phyloP scores from a whole-genome alignment of 2,113 vertebrate species.

The Oncorhynchus masou region DNA sequence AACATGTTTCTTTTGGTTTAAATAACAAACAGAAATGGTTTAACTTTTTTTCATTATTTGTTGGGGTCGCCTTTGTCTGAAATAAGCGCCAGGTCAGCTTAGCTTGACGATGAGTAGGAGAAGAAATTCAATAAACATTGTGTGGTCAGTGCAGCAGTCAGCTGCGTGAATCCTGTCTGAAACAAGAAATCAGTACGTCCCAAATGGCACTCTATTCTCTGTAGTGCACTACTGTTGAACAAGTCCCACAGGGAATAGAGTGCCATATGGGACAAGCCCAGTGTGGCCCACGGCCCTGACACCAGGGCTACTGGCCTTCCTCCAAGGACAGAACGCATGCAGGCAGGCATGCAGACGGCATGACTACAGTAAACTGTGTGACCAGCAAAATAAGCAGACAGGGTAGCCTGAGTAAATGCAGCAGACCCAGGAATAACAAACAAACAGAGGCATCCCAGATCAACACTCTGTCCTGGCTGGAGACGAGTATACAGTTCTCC shows the following conservation, averaged over 20 bases:
- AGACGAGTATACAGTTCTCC: neutral
- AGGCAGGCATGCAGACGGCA: constrained; percentile 22
- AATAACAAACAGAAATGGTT: neutral
- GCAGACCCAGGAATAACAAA: constrained; percentile 55
- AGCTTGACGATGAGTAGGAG: neutral
- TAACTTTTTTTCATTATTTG: too few relatives aligned
- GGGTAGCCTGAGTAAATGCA: constrained; percentile 52
- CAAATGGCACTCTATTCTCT: too few relatives aligned
- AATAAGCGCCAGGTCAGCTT: constrained; percentile 13
- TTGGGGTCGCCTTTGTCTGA: neutral
- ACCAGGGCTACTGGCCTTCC: constrained; percentile 28
- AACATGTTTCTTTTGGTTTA: neutral
- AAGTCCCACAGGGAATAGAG: too few relatives aligned
- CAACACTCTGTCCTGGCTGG: constrained; percentile 13
- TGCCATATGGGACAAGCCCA: too few relatives aligned
- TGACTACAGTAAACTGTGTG: constrained; percentile 48
- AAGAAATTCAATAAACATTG: constrained; percentile 49
- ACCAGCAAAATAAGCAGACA: constrained; percentile 63
- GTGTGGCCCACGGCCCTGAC: constrained; percentile 22
- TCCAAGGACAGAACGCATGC: constrained; percentile 39
- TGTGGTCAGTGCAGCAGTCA: neutral
- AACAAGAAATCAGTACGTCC: neutral
- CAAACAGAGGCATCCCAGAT: constrained; percentile 28
- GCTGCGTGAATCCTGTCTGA: constrained; percentile 24
- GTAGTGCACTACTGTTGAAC: too few relatives aligned